Conservation (phyloP, 2,797 vertebrate genomes). For the Carcharodon carcharias region DNA sequence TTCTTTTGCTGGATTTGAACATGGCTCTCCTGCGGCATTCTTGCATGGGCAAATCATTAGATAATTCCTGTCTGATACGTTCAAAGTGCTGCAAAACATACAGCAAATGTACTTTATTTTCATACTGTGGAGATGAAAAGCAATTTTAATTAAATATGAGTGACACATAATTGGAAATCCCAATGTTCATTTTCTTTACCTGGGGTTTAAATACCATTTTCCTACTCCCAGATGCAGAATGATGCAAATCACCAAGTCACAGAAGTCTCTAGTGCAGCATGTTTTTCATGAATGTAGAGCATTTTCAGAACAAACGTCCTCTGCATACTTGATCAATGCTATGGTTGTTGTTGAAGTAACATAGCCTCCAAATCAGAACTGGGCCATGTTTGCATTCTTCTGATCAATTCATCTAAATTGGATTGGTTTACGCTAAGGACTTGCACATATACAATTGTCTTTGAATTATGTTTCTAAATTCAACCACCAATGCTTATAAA, state of each 20-base stretch:
- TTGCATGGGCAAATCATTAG: neutral
- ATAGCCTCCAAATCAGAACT: neutral
- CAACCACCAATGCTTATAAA: neutral
- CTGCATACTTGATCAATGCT: neutral
- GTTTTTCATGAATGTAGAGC: neutral
- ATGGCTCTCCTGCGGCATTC: neutral
- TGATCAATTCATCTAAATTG: neutral
- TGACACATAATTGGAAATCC: neutral
- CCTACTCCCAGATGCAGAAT: neutral
- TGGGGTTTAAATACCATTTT: neutral
- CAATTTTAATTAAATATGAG: neutral
- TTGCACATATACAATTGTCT: neutral
- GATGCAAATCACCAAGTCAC: neutral
- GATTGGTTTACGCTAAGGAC: neutral
- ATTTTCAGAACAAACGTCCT: neutral
- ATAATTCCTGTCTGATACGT: too few species aligned
- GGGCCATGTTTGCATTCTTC: neutral
- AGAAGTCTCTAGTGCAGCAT: neutral
- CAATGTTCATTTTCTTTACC: neutral
- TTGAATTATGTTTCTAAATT: too few species aligned
- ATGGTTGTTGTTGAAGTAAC: too few species aligned
- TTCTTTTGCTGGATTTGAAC: neutral
- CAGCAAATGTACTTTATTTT: neutral
- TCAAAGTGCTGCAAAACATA: neutral
- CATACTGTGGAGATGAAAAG: neutral